These are phyloP conservation scores for Sycophaga agraensis DNA, from an alignment of 1,140 invertebrate species.

Conservation along the genomic window DNA sequence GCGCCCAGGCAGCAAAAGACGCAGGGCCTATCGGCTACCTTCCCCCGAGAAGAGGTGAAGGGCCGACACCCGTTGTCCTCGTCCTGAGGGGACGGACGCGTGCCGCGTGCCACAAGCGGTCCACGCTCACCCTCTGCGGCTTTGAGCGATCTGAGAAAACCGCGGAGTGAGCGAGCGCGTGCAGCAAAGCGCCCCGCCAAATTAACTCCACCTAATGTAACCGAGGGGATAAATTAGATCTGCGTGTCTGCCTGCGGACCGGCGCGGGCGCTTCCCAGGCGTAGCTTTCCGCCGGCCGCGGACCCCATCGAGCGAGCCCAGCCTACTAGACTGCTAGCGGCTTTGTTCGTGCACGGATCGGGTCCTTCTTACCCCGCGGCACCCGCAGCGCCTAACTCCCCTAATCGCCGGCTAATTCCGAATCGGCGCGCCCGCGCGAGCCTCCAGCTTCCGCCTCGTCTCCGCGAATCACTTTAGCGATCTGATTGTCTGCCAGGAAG, in stretches of 20 bases:
- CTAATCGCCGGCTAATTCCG: constrained; percentile 24
- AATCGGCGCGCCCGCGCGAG: too few species aligned
- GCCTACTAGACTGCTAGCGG: background rate
- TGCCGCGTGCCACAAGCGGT: too few species aligned
- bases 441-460: too few species aligned
- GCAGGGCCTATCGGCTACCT: too few species aligned
- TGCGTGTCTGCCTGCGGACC: constrained; percentile 41
- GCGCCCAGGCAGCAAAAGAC: too few species aligned
- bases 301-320: background rate
- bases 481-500: too few species aligned
- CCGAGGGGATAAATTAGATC: constrained; percentile 50
- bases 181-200: constrained; percentile 38
- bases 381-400: constrained; percentile 13
- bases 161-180: constrained; percentile 25
- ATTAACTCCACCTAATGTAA: constrained; percentile 55
- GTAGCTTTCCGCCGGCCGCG: too few species aligned
- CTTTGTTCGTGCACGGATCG: background rate
- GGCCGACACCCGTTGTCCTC: too few species aligned
- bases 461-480: too few species aligned
- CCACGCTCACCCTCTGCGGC: background rate
- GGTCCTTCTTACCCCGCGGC: background rate
- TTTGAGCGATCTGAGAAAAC: constrained; percentile 29
- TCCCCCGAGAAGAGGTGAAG: too few species aligned
- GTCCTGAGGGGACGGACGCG: too few species aligned
- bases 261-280: too few species aligned